phyloP scores from a whole-genome alignment of 2,113 vertebrate genomes.

The Labeo catla region DNA sequence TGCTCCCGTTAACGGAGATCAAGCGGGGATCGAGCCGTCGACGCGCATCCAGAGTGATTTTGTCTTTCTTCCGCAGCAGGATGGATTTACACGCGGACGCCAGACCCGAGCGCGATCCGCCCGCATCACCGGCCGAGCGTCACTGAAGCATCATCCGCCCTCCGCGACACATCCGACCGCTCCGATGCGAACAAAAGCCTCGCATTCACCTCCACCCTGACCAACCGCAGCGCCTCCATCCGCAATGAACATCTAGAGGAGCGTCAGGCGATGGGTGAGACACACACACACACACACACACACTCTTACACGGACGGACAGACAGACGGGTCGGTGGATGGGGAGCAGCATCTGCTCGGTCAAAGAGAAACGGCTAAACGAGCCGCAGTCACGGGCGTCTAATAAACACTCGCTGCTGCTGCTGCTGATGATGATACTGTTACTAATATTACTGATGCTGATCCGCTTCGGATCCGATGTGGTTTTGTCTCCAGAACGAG shows the following conservation, averaged over 20 bases:
- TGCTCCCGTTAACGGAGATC: neutral
- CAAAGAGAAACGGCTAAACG: neutral
- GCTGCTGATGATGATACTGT: too few relatives aligned
- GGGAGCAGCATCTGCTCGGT: neutral
- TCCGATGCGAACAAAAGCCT: slow-evolving; percentile 26
- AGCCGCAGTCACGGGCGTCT: neutral
- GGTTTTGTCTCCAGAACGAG: neutral
- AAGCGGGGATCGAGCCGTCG: too few relatives aligned
- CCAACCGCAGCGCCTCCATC: slow-evolving; percentile 15
- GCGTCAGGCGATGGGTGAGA: slow-evolving; percentile 44
- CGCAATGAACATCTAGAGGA: slow-evolving; percentile 40
- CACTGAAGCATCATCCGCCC: slow-evolving; percentile 25
- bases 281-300: neutral
- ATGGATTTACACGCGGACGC: slow-evolving; percentile 14
- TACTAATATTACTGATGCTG: neutral
- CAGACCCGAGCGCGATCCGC: neutral
- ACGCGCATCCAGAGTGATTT: neutral
- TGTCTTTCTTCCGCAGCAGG: neutral
- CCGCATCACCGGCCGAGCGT: slow-evolving; percentile 5
- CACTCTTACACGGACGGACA: neutral
- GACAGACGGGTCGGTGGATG: neutral
- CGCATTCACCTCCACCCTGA: slow-evolving; percentile 23
- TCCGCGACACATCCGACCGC: neutral
- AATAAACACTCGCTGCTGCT: neutral
- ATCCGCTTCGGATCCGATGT: neutral